Evolutionary conservation across 2,113 vertebrate genomes (phyloP).

Genomic region (Tyto alba): DNA sequence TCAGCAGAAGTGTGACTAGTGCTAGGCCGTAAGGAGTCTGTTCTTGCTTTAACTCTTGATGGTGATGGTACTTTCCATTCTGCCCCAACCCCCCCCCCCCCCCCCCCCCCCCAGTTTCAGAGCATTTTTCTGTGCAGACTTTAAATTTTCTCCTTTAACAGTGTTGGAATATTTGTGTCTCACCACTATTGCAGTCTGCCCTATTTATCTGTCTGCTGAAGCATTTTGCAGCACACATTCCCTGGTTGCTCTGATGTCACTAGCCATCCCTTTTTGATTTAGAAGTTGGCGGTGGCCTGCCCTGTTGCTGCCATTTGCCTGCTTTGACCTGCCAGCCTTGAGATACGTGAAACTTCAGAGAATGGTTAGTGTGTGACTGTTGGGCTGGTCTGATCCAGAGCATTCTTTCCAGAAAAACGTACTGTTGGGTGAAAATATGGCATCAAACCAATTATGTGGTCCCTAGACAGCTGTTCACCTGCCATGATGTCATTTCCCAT

Average conservation of each 20-base stretch:
- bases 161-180: background rate
- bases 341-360: background rate
- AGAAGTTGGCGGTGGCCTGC: background rate
- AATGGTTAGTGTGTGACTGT: background rate
- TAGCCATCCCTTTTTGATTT: background rate
- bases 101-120: background rate
- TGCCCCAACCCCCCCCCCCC: too few species aligned
- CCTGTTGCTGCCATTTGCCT: background rate
- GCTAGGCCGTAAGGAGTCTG: background rate
- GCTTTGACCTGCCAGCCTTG: background rate
- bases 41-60: background rate
- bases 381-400: background rate
- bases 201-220: background rate
- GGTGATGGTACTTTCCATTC: background rate
- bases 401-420: background rate
- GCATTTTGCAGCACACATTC: accelerated
- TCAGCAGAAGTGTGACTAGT: background rate
- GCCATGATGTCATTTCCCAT: accelerated
- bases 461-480: background rate
- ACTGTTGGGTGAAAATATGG: accelerated
- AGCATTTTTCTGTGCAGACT: background rate
- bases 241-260: background rate
- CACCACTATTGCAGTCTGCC: background rate
- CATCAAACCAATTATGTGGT: background rate
- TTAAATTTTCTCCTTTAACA: background rate